These are phyloP conservation scores for Oscarella lobularis DNA, from an alignment of 37 sponge, comb jelly and placozoan genomes.

Conservation along the genomic window DNA sequence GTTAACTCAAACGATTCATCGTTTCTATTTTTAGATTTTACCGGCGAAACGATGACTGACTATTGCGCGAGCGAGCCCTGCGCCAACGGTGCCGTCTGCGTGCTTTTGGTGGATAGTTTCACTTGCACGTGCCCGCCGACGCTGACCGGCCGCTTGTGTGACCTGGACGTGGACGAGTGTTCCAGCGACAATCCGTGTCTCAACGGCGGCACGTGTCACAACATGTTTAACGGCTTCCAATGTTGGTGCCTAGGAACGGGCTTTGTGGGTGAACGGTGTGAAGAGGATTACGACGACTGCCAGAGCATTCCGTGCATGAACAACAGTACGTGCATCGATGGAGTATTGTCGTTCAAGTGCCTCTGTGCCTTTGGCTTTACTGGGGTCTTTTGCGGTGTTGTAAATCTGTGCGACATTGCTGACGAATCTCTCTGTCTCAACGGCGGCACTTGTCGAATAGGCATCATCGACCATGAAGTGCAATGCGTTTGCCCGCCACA, in stretches of 20 bases:
- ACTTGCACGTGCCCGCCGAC: slow-evolving; percentile 8
- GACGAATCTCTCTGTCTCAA: slow-evolving; percentile 2
- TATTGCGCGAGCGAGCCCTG: slow-evolving; percentile 27
- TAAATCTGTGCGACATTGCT: not conserved
- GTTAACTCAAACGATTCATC: no score
- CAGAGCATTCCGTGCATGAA: slow-evolving; percentile 35
- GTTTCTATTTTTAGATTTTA: no score
- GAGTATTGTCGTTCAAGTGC: slow-evolving; percentile 8
- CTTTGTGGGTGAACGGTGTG: slow-evolving; percentile 16
- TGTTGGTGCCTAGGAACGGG: slow-evolving; percentile 13
- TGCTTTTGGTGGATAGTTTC: not conserved
- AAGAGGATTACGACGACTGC: slow-evolving; percentile 19
- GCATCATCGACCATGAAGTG: not conserved
- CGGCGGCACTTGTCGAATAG: slow-evolving; percentile 3
- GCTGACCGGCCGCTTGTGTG: slow-evolving; percentile 8
- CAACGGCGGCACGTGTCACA: slow-evolving; percentile 15
- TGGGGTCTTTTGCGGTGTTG: slow-evolving; percentile 2
- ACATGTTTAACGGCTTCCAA: slow-evolving; percentile 1
- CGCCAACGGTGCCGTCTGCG: slow-evolving; percentile 10
- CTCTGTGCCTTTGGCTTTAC: slow-evolving; percentile 15
- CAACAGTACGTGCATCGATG: slow-evolving; percentile 34
- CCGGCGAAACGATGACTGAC: slow-evolving; percentile 36
- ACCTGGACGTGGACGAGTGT: slow-evolving; percentile 17
- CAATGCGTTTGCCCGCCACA: slow-evolving; percentile 10
- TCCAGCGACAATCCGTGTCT: slow-evolving; percentile 8